These are phyloP conservation scores for Polydesmus complanatus DNA, from an alignment of 2,888 invertebrate species.

Conservation along the genomic window DNA sequence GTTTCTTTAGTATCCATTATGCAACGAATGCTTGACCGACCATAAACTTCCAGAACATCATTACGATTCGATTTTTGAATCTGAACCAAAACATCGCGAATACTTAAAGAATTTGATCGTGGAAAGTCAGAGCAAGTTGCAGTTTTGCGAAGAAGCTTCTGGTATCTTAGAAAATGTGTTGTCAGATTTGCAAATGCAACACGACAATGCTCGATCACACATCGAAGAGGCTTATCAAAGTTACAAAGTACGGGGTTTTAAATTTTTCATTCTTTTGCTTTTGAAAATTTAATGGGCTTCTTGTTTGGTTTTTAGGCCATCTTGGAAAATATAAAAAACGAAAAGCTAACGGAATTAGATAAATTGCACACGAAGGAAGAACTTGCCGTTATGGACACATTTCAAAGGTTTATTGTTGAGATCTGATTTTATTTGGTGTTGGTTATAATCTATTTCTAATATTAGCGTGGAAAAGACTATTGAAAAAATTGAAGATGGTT, in stretches of 20 bases:
- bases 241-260: slow-evolving; percentile 18
- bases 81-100: slow-evolving; percentile 60
- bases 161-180: slow-evolving; percentile 61
- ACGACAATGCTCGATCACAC: slow-evolving; percentile 66
- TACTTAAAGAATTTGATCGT: slow-evolving; percentile 59
- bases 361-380: slow-evolving; percentile 69
- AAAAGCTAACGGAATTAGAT: slow-evolving; percentile 55
- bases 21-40: slow-evolving; percentile 70
- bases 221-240: slow-evolving; percentile 55
- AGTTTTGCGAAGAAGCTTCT: slow-evolving; percentile 60
- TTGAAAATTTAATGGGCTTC: not conserved
- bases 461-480: slow-evolving; percentile 61
- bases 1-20: slow-evolving; percentile 52
- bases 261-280: not conserved
- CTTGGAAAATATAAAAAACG: slow-evolving; percentile 65
- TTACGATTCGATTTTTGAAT: slow-evolving; percentile 65
- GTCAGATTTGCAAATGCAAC: slow-evolving; percentile 71
- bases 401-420: slow-evolving; percentile 32
- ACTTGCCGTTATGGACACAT: slow-evolving; percentile 75
- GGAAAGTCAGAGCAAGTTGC: slow-evolving; percentile 60
- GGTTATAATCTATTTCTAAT: slow-evolving; percentile 14
- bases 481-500: slow-evolving; percentile 71
- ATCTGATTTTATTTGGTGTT: not conserved
- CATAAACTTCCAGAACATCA: slow-evolving; percentile 71
- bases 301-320: slow-evolving; percentile 44